Conservation (phyloP, 2,113 vertebrate genomes). For the Crotalus tigris region DNA sequence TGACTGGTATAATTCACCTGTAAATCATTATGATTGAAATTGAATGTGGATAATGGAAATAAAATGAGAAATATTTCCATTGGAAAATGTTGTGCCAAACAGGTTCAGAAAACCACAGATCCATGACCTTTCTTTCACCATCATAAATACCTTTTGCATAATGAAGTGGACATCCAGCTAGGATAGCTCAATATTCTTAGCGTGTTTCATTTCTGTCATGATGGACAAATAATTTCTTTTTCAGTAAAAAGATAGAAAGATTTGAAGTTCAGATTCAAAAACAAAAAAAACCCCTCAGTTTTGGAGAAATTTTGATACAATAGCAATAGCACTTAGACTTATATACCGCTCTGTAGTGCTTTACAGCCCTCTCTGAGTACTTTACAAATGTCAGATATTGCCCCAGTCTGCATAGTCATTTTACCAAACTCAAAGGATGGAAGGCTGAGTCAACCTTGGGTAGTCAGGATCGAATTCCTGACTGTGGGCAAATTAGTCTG, state of each 20-base stretch:
- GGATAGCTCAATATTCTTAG: conserved; percentile 21
- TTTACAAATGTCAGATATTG: background rate
- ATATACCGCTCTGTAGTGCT: background rate
- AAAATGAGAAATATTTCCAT: conserved; percentile 8
- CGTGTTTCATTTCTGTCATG: conserved; percentile 13
- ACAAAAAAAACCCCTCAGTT: background rate
- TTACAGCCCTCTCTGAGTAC: background rate
- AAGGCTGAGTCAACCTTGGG: background rate
- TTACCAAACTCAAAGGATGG: background rate
- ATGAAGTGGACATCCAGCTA: conserved; percentile 44
- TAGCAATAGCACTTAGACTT: background rate
- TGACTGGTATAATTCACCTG: background rate
- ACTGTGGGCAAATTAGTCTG: background rate
- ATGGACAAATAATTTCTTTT: conserved; percentile 40
- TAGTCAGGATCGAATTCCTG: background rate
- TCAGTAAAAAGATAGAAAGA: conserved; percentile 29
- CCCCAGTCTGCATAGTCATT: background rate
- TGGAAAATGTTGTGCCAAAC: conserved; percentile 33
- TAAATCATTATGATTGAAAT: background rate
- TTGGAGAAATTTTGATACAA: conserved; percentile 15
- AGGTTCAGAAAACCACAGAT: conserved; percentile 28
- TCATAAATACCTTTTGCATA: conserved; percentile 39
- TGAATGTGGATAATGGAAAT: conserved; percentile 30
- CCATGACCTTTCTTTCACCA: conserved; percentile 34
- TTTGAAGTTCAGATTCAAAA: conserved; percentile 24